These are phyloP conservation scores for Episyrphus balteatus DNA, from an alignment of 1,140 invertebrate genomes.

Conservation along the genomic window DNA sequence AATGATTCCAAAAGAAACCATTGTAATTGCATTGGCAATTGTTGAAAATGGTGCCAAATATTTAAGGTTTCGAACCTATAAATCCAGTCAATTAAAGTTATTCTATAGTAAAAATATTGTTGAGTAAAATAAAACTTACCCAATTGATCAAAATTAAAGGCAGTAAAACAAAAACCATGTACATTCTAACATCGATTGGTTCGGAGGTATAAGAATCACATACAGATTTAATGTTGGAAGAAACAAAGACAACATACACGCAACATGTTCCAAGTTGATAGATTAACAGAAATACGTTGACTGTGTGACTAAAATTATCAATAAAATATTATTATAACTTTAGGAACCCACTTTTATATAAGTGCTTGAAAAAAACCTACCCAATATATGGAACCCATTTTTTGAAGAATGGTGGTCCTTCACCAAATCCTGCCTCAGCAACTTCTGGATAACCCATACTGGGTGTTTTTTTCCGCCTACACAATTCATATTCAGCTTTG, in stretches of 20 bases:
- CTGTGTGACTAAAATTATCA: constrained; percentile 39
- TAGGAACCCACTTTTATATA: background rate
- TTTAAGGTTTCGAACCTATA: constrained; percentile 51
- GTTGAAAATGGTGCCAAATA: constrained; percentile 61
- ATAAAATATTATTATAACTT: background rate
- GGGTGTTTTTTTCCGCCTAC: constrained; percentile 50
- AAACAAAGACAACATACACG: constrained; percentile 79
- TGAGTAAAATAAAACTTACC: constrained; percentile 15
- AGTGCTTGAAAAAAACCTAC: constrained; percentile 36
- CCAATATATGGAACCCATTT: constrained; percentile 47
- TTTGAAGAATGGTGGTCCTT: constrained; percentile 52
- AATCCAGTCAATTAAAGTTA: background rate
- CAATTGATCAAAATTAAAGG: constrained; percentile 61
- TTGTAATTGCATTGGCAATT: constrained; percentile 56
- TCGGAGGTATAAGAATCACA: constrained; percentile 34
- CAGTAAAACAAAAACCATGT: constrained; percentile 53
- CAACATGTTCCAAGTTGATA: constrained; percentile 83
- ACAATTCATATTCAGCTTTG: constrained; percentile 55
- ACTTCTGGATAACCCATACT: constrained; percentile 60
- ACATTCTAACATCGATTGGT: constrained; percentile 41
- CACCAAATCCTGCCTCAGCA: constrained; percentile 53
- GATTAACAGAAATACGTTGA: constrained; percentile 60
- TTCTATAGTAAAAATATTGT: background rate
- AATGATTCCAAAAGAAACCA: constrained; percentile 54
- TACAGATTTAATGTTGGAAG: constrained; percentile 56